A percentile compares a stretch with the other conserved stretches of the same genome.
phyloP scores from a whole-genome alignment of 2,797 vertebrate genomes.

The Florisuga fusca region DNA sequence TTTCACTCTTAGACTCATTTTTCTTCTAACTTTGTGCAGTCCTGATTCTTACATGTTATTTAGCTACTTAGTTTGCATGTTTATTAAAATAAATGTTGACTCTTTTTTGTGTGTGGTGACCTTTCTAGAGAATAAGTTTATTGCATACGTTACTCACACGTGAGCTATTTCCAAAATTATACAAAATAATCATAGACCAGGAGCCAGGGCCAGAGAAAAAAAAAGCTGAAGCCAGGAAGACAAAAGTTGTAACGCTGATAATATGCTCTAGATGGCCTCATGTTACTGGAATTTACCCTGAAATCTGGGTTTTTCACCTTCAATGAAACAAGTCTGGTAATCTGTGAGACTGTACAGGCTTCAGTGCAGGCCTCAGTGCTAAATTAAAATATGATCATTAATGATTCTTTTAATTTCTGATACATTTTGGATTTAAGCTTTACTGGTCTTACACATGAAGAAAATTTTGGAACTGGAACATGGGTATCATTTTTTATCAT shows the following conservation, averaged over 20 bases:
- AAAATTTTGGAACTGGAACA: background rate
- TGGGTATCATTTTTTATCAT: background rate
- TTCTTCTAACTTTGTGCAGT: background rate
- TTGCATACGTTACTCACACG: background rate
- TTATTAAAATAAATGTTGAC: slow-evolving; percentile 1
- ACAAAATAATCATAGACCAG: background rate
- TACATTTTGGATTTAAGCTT: background rate
- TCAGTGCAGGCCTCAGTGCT: background rate
- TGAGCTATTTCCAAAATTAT: background rate
- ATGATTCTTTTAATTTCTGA: background rate
- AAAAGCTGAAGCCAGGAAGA: background rate
- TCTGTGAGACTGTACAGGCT: background rate
- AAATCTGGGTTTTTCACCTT: background rate
- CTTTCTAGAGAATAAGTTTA: background rate
- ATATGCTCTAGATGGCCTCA: background rate
- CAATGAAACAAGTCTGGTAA: background rate
- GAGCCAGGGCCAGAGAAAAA: background rate
- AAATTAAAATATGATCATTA: background rate
- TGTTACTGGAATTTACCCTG: background rate
- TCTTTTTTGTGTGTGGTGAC: background rate
- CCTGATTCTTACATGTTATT: background rate
- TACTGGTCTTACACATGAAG: background rate
- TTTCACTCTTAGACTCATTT: background rate
- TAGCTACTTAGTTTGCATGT: background rate
- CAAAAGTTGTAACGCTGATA: background rate